phyloP scores from a whole-genome alignment of 2,113 vertebrate genomes.

The Melanocharis versteri region DNA sequence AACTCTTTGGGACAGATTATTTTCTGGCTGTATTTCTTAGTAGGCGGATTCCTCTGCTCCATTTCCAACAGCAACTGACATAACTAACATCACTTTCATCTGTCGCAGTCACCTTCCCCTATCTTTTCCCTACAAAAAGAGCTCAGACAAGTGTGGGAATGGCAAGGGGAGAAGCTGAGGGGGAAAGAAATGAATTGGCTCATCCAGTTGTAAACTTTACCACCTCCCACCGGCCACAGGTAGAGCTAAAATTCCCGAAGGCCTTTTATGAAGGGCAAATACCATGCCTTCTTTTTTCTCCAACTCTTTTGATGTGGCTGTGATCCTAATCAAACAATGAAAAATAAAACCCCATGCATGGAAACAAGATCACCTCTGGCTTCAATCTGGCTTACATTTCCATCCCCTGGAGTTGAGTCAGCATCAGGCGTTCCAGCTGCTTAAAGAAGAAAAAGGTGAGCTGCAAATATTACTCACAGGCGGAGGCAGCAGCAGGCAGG shows the following conservation, averaged over 20 bases:
- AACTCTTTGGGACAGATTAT: conserved; percentile 58
- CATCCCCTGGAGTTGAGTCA: conserved; percentile 47
- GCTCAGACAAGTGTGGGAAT: neutral
- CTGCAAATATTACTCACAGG: conserved; percentile 48
- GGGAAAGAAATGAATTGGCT: neutral
- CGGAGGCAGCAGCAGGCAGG: conserved; percentile 11
- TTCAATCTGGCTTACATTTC: conserved; percentile 33
- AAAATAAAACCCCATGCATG: conserved; percentile 3
- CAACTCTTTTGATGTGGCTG: neutral
- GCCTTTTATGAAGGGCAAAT: neutral
- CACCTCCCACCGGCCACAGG: neutral
- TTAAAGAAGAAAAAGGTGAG: conserved; percentile 39
- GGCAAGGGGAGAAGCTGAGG: neutral
- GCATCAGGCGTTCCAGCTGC: conserved; percentile 8
- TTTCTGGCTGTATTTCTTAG: conserved; percentile 53
- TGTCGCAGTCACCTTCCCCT: conserved; percentile 35
- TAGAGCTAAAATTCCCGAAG: neutral
- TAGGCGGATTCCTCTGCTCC: conserved; percentile 1
- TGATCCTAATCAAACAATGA: conserved; percentile 9
- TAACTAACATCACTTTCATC: conserved; percentile 40
- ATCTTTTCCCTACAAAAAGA: conserved; percentile 1
- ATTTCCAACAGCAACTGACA: conserved; percentile 34
- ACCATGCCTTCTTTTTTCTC: neutral
- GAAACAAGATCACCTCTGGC: conserved; percentile 44
- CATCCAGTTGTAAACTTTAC: neutral